These are phyloP conservation scores for Connochaetes taurinus DNA, from an alignment of 2,113 vertebrate genomes.

Conservation along the genomic window DNA sequence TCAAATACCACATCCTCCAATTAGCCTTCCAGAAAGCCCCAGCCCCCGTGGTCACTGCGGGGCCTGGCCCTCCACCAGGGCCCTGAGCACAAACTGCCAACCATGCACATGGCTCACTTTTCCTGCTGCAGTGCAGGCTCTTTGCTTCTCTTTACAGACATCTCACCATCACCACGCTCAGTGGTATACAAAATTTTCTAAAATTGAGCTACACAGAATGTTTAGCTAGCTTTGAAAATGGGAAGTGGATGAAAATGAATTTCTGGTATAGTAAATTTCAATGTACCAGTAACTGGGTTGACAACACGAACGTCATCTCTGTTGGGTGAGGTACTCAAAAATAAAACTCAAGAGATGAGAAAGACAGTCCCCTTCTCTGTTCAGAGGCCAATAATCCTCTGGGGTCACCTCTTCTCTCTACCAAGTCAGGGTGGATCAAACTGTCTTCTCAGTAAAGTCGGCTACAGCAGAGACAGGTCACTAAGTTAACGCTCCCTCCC, in stretches of 20 bases:
- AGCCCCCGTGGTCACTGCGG: not conserved
- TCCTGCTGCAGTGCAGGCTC: not conserved
- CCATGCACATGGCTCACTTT: not conserved
- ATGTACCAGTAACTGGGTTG: not conserved
- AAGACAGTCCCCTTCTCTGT: not conserved
- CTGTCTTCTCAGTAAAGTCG: not conserved
- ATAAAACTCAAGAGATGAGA: not conserved
- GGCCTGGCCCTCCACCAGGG: not conserved
- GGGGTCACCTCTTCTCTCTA: not conserved
- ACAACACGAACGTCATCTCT: not conserved
- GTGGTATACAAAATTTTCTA: not conserved
- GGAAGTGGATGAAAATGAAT: not conserved
- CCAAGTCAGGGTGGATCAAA: not conserved
- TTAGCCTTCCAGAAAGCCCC: not conserved
- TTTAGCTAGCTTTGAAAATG: conserved; percentile 4
- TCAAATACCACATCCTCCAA: not conserved
- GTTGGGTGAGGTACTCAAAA: not conserved
- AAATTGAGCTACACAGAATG: not conserved
- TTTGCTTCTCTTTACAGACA: not conserved
- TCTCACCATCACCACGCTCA: not conserved
- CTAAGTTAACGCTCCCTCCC: not conserved
- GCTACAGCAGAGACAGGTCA: not conserved
- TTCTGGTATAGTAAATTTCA: not conserved
- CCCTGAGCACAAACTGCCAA: not conserved
- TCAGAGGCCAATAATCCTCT: not conserved